These are phyloP conservation scores for Hestina assimilis DNA, from an alignment of 1,140 invertebrate genomes.

Conservation along the genomic window DNA sequence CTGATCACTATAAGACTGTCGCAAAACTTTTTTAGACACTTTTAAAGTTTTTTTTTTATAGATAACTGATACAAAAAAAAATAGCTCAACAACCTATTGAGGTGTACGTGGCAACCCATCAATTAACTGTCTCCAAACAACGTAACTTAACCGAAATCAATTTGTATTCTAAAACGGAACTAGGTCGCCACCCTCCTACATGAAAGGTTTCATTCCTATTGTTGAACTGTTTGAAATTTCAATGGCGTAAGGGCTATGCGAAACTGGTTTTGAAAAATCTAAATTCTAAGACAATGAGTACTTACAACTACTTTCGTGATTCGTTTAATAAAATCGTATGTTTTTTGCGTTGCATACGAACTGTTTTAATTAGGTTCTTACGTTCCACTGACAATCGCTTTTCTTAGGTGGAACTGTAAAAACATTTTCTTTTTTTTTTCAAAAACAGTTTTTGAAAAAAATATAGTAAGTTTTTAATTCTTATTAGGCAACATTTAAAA, in stretches of 20 bases:
- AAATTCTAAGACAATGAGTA: slow-evolving; percentile 21
- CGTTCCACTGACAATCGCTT: neutral
- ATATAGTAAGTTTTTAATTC: too few species aligned
- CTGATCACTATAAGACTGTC: too few species aligned
- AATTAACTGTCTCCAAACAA: neutral
- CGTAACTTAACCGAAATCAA: neutral
- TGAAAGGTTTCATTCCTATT: slow-evolving; percentile 18
- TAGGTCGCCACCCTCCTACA: slow-evolving; percentile 8
- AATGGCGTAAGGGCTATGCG: slow-evolving; percentile 20
- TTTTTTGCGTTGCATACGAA: slow-evolving; percentile 23
- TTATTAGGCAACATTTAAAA: too few species aligned
- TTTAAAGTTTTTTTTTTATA: too few species aligned
- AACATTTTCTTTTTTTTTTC: too few species aligned
- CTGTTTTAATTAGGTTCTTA: slow-evolving; percentile 22
- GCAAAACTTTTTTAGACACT: too few species aligned
- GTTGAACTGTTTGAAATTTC: slow-evolving; percentile 23
- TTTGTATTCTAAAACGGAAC: slow-evolving; percentile 11
- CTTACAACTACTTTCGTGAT: slow-evolving; percentile 19
- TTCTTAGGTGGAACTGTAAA: neutral
- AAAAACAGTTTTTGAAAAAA: too few species aligned
- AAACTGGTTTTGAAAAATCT: slow-evolving; percentile 26
- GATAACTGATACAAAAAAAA: too few species aligned
- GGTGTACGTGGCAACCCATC: neutral
- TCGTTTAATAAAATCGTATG: slow-evolving; percentile 17
- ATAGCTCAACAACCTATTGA: too few species aligned